Evolutionary conservation across 2,797 vertebrate genomes (phyloP).

Genomic region (Notamacropus eugenii): DNA sequence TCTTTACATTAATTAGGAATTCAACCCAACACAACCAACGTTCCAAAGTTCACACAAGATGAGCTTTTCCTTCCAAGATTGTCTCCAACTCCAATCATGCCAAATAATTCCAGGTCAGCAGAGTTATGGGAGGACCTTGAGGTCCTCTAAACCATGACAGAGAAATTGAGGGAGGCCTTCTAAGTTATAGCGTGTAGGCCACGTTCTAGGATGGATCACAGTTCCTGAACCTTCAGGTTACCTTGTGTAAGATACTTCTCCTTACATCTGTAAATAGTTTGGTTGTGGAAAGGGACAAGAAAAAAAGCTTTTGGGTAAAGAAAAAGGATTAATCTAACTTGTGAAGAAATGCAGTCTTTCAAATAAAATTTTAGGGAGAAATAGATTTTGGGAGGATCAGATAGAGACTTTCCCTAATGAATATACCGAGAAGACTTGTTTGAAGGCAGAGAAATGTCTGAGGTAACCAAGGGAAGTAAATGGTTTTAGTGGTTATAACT

Average conservation of each 20-base stretch:
- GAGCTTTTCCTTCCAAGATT: background rate
- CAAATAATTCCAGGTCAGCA: background rate
- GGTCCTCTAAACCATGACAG: background rate
- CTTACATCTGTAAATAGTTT: background rate
- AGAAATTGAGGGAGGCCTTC: background rate
- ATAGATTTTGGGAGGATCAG: background rate
- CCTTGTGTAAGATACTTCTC: background rate
- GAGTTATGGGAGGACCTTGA: background rate
- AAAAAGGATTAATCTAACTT: background rate
- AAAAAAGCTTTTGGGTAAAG: background rate
- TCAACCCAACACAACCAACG: background rate
- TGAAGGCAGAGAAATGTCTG: background rate
- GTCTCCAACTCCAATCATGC: background rate
- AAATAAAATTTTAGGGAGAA: background rate
- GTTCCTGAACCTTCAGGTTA: background rate
- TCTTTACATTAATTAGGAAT: background rate
- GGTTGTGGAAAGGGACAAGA: background rate
- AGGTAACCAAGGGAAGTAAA: background rate
- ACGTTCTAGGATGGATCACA: background rate
- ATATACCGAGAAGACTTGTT: background rate
- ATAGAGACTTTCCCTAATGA: background rate
- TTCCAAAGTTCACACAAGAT: background rate
- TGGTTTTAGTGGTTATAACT: background rate
- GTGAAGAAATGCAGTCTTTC: background rate
- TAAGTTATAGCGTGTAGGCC: no score